Base-by-base conservation (phyloP, 1,140 invertebrate species). In the Macrosteles quadrilineatus region DNA sequence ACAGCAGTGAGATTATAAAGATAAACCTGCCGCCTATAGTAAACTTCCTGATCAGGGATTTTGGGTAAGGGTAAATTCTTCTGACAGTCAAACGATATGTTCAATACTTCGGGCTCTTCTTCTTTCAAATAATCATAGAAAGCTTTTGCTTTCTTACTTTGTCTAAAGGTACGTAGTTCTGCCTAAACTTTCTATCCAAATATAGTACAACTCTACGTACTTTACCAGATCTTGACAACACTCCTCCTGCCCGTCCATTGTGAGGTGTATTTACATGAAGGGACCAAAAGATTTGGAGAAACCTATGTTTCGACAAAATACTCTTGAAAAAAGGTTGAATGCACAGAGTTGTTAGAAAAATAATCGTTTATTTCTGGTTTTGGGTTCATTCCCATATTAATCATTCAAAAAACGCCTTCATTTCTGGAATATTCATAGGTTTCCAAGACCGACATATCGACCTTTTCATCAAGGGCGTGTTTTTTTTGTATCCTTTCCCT, bases 341-440 rank as follows among this genome's bases (percentile, higher is more conserved):
- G 9, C 21, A 47, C 12, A 27, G 29, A 67, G n/a, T 67, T 12
- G 9, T 19, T 67, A 9, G 64, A 43, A 43, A 67, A 67, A 43
- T 32, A 67, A 47, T 67, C 64, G n/a, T 17, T 14, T 29, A 67
- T 45, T 21, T 29, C 36, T 47, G 64, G 64, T 32, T 67, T 67
- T 21, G 31, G 31, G n/a, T 67, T 45, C 36, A 43, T 17, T 4
- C 2, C 64, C 64, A 67, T 67, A 36, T 64, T 64, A 19, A 64
- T 64, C 14, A 64, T 64, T 27, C 62, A 4, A 64, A 32, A 64
- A 64, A 57, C 6, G 53, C 53, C 19, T 57, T 57, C 6, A 57
- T 21, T 27, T 57, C 53, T 19, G 6, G 6, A 19, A 57, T 6
- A 19, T 6, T 57, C 19, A 57, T 19, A 27, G 6, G 6, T 9